Evolutionary conservation across 1,140 invertebrate genomes (phyloP), one percentile per base, ranked within the genome.

Genomic region (Drosophila paulistorum): DNA sequence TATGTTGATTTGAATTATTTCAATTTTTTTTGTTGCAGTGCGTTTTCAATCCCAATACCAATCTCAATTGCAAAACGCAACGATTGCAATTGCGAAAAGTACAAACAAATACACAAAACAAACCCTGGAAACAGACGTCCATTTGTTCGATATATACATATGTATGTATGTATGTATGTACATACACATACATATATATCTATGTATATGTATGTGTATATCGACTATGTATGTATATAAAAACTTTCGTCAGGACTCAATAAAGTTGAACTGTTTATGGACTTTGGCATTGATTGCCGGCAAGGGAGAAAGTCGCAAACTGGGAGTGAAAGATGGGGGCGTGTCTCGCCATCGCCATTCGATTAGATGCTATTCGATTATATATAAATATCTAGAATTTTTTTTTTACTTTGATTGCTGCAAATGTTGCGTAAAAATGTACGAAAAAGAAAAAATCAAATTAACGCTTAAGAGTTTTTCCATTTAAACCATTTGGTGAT

Each of bases 211-310:
- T 17, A 17, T 45, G 7, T 20, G 14, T 20, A 17, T 20, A 7
- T 26, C 23, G 23, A 26, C 23, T 48, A 48, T 51, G 17, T 51
- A 51, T 51, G 45, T 51, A 51, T 65, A 68, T 67, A 72, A 72
- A 81, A 86, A 79, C 54, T 68, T 77, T 76, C 58, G 48, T 51
- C 23, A 33, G 33, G 26, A 55, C 79, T 30, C 76, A 82, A 87
- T 83, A 85, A 85, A 82, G 39, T 68, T 55, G 23, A 66, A 70
- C 79, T 76, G 71, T 76, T 85, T 78, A 81, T 81, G 67, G 67
- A 77, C 74, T 61, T 74, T 65, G 74, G 74, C 67, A 65, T 71
- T 77, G 74, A 77, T 76, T 77, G 67, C 17, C 45, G 45, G 45
- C 45, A 51, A 51, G 45, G 45, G 45, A 51, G 17, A 23, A 26